These are phyloP conservation scores for Camptogramma bilineatum DNA, from an alignment of 2,888 invertebrate genomes.

Conservation along the genomic window DNA sequence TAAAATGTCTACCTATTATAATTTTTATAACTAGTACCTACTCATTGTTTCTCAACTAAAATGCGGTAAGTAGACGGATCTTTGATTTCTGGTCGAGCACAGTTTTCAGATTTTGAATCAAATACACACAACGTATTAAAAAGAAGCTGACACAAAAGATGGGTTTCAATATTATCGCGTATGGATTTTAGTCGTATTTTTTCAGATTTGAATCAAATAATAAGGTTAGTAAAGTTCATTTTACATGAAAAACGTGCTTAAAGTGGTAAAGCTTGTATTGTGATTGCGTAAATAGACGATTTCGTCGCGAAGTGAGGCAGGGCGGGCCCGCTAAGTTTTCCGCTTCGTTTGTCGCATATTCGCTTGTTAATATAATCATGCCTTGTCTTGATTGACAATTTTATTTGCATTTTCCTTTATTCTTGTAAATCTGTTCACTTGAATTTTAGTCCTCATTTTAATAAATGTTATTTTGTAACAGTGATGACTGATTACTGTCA, in stretches of 20 bases:
- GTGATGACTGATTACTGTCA: not conserved
- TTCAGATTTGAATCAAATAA: not conserved
- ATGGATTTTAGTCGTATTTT: not conserved
- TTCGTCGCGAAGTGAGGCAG: constrained; percentile 71
- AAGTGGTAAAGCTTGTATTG: constrained; percentile 31
- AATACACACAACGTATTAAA: too few relatives aligned
- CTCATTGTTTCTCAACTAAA: too few relatives aligned
- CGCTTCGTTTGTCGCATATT: constrained; percentile 72
- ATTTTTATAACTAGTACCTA: too few relatives aligned
- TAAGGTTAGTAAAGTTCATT: not conserved
- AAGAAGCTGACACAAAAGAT: too few relatives aligned
- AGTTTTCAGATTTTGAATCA: too few relatives aligned
- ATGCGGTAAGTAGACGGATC: too few relatives aligned
- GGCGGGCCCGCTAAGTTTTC: constrained; percentile 68
- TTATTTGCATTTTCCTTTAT: constrained; percentile 42
- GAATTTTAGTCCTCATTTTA: not conserved
- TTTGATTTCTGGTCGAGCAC: too few relatives aligned
- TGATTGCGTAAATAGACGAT: constrained; percentile 81
- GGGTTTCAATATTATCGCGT: too few relatives aligned
- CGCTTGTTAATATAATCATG: constrained; percentile 73
- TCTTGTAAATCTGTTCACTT: not conserved
- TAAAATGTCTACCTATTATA: too few relatives aligned
- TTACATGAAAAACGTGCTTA: not conserved
- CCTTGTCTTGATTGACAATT: constrained; percentile 63
- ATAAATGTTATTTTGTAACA: not conserved